Evolutionary conservation across 1,140 invertebrate genomes (phyloP).

Genomic region (Helicoverpa armigera): DNA sequence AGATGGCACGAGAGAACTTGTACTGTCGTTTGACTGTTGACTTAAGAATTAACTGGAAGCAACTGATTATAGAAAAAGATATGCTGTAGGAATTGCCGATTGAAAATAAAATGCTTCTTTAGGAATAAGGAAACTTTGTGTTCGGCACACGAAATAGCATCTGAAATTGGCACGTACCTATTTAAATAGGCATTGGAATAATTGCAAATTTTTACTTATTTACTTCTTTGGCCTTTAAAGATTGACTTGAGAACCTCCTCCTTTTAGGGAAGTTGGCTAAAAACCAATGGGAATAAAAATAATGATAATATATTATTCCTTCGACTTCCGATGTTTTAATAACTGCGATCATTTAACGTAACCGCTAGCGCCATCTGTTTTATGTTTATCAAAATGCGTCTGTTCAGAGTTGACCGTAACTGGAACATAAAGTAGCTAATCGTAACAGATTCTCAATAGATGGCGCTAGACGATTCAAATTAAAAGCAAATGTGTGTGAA

Average conservation of each 20-base stretch:
- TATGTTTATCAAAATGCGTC: no score
- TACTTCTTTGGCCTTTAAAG: no score
- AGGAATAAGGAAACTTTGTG: no score
- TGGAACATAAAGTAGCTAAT: not conserved
- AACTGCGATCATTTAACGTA: not conserved
- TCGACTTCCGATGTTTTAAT: no score
- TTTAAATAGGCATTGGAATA: no score
- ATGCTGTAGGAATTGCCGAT: not conserved
- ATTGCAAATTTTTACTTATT: no score
- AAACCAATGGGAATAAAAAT: no score
- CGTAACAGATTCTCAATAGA: not conserved
- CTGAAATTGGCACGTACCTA: no score
- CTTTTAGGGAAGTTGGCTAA: no score
- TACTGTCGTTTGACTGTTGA: conserved; percentile 2
- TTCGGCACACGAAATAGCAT: not conserved
- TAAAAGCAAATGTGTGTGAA: not conserved
- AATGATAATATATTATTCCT: no score
- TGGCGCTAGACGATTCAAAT: not conserved
- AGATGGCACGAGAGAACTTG: conserved; percentile 23
- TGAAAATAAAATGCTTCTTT: not conserved
- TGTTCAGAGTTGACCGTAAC: no score
- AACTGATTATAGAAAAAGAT: not conserved
- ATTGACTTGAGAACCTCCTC: no score
- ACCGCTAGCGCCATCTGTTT: conserved; percentile 7
- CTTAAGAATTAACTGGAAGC: not conserved